Conservation (phyloP, 2,888 invertebrate species). For the Dasysyrphus tricinctus region DNA sequence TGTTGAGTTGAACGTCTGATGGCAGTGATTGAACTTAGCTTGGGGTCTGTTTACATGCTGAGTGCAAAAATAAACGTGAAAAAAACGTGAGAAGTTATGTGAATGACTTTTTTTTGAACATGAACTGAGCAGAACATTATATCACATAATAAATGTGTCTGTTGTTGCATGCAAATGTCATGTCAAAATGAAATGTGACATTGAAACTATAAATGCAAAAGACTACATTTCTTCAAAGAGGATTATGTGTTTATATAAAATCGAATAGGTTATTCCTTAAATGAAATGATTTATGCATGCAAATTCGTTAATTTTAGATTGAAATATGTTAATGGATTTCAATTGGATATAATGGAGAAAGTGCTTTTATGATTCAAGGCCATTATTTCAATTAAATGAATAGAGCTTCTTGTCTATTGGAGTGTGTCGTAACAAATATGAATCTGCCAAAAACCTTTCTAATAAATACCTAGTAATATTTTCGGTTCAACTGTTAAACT, state of each 20-base stretch:
- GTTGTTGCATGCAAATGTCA: constrained; percentile 3
- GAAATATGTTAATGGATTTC: background rate
- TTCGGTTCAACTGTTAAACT: too few species aligned
- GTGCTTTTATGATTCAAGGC: too few species aligned
- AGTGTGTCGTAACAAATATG: too few species aligned
- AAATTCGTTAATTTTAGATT: background rate
- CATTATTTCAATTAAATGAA: too few species aligned
- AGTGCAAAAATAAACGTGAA: background rate
- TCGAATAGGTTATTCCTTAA: background rate
- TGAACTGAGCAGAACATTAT: background rate
- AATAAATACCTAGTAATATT: too few species aligned
- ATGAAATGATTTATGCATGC: background rate
- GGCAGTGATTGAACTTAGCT: constrained; percentile 33
- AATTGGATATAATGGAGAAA: too few species aligned
- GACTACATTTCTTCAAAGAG: background rate
- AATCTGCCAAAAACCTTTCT: too few species aligned
- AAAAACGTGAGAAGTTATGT: constrained; percentile 4
- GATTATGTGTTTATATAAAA: background rate
- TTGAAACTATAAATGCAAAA: background rate
- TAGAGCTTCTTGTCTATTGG: too few species aligned
- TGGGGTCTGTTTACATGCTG: constrained; percentile 19
- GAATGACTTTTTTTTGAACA: background rate
- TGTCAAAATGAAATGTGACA: constrained; percentile 9
- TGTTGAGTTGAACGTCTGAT: constrained; percentile 17
- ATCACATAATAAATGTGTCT: background rate